These are phyloP conservation scores for Bothrops jararaca DNA, from an alignment of 2,113 vertebrate species.

Conservation along the genomic window DNA sequence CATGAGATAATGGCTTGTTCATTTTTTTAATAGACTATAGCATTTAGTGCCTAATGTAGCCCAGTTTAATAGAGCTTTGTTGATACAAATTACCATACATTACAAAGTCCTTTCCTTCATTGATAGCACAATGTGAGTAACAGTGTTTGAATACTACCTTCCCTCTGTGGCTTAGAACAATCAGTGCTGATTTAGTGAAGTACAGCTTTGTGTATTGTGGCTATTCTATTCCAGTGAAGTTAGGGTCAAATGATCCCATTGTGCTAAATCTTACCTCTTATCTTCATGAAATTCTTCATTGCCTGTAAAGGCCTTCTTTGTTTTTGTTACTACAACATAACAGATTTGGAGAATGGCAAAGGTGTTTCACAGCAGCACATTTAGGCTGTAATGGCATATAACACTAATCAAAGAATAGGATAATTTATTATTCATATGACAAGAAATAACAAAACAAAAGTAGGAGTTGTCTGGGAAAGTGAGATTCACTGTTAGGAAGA, in stretches of 20 bases:
- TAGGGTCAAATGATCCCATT: neutral
- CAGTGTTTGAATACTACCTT: neutral
- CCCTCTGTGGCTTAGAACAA: neutral
- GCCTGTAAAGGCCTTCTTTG: neutral
- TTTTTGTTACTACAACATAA: neutral
- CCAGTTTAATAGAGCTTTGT: neutral
- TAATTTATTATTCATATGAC: neutral
- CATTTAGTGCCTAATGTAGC: neutral
- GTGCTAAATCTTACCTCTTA: neutral
- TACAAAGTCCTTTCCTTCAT: neutral
- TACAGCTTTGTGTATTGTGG: neutral
- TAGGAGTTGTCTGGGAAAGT: neutral
- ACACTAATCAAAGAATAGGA: neutral
- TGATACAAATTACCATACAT: neutral
- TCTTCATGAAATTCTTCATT: neutral
- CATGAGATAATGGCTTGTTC: neutral
- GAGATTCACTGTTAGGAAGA: neutral
- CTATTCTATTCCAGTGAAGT: neutral
- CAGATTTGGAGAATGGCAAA: neutral
- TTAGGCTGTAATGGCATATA: neutral
- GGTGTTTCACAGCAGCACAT: neutral
- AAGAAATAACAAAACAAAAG: neutral
- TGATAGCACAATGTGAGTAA: neutral
- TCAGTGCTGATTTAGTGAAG: neutral
- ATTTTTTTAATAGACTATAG: neutral